Base-by-base conservation (phyloP, 35 echinoderm and acorn worm species). In the Stichopus chloronotus region DNA sequence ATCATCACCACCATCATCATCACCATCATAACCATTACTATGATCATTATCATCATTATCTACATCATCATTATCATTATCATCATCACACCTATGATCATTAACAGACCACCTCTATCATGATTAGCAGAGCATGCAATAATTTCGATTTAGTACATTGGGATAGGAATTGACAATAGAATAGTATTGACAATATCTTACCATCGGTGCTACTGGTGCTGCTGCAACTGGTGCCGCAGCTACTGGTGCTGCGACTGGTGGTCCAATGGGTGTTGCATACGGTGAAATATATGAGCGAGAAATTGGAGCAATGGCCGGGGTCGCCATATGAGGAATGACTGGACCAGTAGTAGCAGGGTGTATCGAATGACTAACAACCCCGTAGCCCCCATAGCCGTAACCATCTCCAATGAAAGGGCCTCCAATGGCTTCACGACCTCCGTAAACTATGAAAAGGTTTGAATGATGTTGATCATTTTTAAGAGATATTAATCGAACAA, bases 391-490 rank as follows among this genome's bases (percentile, higher is more conserved):
- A 56, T 57, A 88, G 5, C 83, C 83, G 52, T 60, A 56, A 59
- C 85, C 85, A 58, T 88, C 85, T 43, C 85, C 85, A 9, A 24
- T 58, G 19, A 88, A 23, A 43, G 85, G 85, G 7, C 85, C 57
- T 43, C 85, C 85, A 69, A 88, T 57, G 10, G 14, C 52, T 55
- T 53, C 56, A 69, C 85, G 57, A 13, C 57, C 14, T 4, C 52
- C 52, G 24, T 79, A 79, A 12, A 79, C 78, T 79, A 10, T 79
- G 11, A 25, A 52, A 30, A 79, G 9, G 23, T 61, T 10, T 8
- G 14, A 61, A 61, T 61, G 1, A 43, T 43, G 30, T 43, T 43
- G 30, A 43, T 43, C 30, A 43, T 43, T 43, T 43, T 43, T 3
- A 43, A 43, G 30, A 43, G 30, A 43, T 43, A 43, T 43, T 43